These are phyloP conservation scores for Glomeris marginata DNA, from an alignment of 2,888 invertebrate species.

Conservation along the genomic window DNA sequence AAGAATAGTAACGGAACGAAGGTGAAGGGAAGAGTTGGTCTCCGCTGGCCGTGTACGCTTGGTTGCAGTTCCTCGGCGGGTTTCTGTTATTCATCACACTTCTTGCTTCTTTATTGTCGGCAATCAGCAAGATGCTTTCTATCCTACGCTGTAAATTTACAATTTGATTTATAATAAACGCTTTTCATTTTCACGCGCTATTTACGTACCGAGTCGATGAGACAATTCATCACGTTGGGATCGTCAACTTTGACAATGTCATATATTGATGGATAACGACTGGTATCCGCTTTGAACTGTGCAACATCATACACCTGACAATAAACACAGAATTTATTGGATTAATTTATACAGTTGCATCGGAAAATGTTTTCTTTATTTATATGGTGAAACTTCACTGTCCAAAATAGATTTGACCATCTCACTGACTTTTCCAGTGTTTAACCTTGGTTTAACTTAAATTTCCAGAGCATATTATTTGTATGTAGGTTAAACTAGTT, in stretches of 20 bases:
- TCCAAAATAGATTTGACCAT: no score
- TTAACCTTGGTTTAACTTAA: no score
- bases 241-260: conserved; percentile 57
- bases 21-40: conserved; percentile 17
- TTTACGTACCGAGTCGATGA: conserved; percentile 54
- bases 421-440: no score
- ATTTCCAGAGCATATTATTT: no score
- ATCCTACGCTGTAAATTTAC: conserved; percentile 30
- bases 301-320: conserved; percentile 20
- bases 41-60: conserved; percentile 20
- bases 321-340: neutral
- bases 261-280: conserved; percentile 36
- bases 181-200: neutral
- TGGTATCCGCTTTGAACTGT: conserved; percentile 16
- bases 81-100: conserved; percentile 45
- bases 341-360: no score
- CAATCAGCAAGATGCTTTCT: conserved; percentile 62
- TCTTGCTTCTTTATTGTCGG: conserved; percentile 49
- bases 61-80: conserved; percentile 24
- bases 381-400: no score
- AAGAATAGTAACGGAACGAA: conserved; percentile 16
- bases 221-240: conserved; percentile 62
- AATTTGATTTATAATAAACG: no score
- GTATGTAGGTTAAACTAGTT: no score
- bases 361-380: no score